These are phyloP conservation scores for Hypotaenidia philippensis DNA, from an alignment of 2,797 vertebrate genomes.

Conservation along the genomic window DNA sequence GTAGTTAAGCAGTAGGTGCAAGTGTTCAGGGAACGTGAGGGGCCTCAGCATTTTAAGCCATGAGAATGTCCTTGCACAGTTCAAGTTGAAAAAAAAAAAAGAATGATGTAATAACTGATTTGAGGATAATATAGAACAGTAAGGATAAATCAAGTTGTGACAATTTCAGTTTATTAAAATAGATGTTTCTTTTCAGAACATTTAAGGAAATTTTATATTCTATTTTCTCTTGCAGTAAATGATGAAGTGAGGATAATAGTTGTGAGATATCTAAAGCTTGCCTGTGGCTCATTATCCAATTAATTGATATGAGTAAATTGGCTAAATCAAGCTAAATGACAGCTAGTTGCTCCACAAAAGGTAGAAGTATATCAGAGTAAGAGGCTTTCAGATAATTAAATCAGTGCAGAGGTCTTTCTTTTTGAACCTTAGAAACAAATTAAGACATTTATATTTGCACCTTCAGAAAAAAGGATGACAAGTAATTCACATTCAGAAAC, in stretches of 20 bases:
- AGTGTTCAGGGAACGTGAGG: background rate
- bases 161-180: slow-evolving; percentile 5
- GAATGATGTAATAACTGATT: background rate
- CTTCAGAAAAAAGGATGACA: background rate
- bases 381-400: slow-evolving; percentile 18
- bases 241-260: slow-evolving; percentile 52
- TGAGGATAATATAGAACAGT: background rate
- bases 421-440: background rate
- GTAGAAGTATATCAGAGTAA: background rate
- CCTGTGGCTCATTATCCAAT: slow-evolving; percentile 64
- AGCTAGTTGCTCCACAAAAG: slow-evolving; percentile 37
- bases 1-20: background rate
- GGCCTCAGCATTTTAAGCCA: background rate
- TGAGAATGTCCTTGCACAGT: background rate
- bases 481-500: background rate
- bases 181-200: background rate
- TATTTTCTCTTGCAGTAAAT: slow-evolving; percentile 44
- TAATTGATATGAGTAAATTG: slow-evolving; percentile 68
- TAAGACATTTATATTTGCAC: slow-evolving; percentile 21
- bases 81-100: background rate
- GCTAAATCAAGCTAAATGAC: slow-evolving; percentile 59
- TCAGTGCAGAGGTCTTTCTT: background rate
- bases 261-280: slow-evolving; percentile 30
- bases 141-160: background rate
- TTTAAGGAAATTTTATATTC: slow-evolving; percentile 42